Base-by-base conservation (phyloP, 2,888 invertebrate genomes). In the Platycnemis pennipes region DNA sequence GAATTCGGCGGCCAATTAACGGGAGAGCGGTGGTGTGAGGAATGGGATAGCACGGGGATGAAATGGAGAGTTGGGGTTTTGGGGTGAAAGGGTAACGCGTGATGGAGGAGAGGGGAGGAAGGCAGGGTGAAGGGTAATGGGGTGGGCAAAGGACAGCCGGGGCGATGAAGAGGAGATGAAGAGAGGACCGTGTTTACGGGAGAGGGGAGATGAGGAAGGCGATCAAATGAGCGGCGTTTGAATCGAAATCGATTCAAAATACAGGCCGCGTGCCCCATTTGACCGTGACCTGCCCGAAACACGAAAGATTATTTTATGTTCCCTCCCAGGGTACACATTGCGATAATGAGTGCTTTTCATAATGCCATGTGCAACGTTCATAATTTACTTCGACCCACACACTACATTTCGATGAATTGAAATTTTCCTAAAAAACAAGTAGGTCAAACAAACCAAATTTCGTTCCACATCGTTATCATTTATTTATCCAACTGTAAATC, bases 1-100 rank as follows among this genome's bases (percentile, higher is more conserved):
- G 37, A 77, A 77, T 77, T 77, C 77, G 77, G 77, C 77, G 77
- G 77, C 77, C 77, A 77, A 77, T 77, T 77, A 77, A 77, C 77
- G 37, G 77, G 37, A 8, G 31, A 26, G 11, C 4, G 77, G 77
- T 77, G 77, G 77, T 77, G 37, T 77, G 77, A 77, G 77, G 8
- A 77, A 77, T 77, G 77, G 77, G 31, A 11, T 77, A 0, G 37
- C 37, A 11, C 7, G 77, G 77, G 77, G 77, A 77, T 77, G 37
- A 77, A 77, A 77, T n/a, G 77, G 77, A 22, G 77, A 77, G 37
- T 26, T 7, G 49, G 2, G 77, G 31, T 31, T 31, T 31, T 37
- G 77, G 37, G 37, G 31, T 77, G 26, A 63, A 63, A 63, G 63
- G 63, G 37, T 77, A 77, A 37, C 31, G 11, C 37, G 77, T 77